Conservation (phyloP, 2,888 invertebrate genomes). For the Xiphydria camelus region DNA sequence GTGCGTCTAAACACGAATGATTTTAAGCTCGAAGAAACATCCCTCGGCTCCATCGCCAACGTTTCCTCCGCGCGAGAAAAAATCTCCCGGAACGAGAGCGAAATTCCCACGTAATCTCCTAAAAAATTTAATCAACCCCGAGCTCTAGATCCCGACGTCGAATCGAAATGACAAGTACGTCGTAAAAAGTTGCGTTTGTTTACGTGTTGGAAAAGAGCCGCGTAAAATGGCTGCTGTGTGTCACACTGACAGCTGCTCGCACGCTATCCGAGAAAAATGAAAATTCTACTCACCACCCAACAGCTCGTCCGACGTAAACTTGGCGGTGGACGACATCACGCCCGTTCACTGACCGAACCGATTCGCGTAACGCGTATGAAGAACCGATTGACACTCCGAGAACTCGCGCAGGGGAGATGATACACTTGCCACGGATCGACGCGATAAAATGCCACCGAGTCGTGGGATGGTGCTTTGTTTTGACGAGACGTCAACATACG, state of each 20-base stretch:
- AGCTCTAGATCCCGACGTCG: too few relatives aligned
- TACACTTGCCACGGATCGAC: slow-evolving; percentile 36
- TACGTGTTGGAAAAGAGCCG: slow-evolving; percentile 28
- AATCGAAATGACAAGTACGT: slow-evolving; percentile 28
- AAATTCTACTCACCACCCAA: slow-evolving; percentile 45
- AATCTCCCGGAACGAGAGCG: too few relatives aligned
- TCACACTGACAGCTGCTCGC: slow-evolving; percentile 37
- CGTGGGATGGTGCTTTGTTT: slow-evolving; percentile 49
- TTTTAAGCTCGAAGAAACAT: too few relatives aligned
- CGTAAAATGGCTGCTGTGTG: slow-evolving; percentile 49
- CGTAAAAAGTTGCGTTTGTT: slow-evolving; percentile 33
- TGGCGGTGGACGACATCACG: slow-evolving; percentile 45
- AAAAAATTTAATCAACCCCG: too few relatives aligned
- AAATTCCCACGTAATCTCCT: too few relatives aligned
- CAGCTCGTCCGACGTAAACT: slow-evolving; percentile 45
- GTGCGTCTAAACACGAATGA: too few relatives aligned
- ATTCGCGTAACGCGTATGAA: not conserved
- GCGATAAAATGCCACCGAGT: slow-evolving; percentile 38
- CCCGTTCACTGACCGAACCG: slow-evolving; percentile 11
- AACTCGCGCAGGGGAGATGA: slow-evolving; percentile 20
- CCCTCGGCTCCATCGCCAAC: too few relatives aligned
- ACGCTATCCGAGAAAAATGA: not conserved
- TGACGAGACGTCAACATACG: slow-evolving; percentile 51
- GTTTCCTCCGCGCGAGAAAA: too few relatives aligned
- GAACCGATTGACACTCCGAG: not conserved